Conservation (phyloP, 2,888 invertebrate species). For the Xestoiulus laeticollis region DNA sequence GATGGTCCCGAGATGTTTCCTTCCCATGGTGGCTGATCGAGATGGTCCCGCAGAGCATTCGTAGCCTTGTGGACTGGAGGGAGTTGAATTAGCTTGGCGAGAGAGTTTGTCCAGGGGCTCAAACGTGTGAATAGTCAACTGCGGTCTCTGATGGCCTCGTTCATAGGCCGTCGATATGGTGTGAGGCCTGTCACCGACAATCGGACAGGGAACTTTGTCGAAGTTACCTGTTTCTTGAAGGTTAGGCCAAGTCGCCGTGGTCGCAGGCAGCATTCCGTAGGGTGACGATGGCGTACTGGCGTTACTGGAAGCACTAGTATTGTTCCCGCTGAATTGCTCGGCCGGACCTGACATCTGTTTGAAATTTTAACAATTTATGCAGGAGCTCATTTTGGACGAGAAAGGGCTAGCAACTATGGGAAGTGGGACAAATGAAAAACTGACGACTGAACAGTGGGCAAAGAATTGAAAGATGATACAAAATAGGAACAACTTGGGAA, state of each 20-base stretch:
- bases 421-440: neutral
- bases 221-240: slow-evolving; percentile 78
- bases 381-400: slow-evolving; percentile 2
- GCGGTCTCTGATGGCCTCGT: slow-evolving; percentile 83
- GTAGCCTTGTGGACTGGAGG: slow-evolving; percentile 53
- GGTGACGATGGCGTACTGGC: slow-evolving; percentile 68
- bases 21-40: slow-evolving; percentile 30
- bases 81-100: slow-evolving; percentile 51
- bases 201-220: slow-evolving; percentile 75
- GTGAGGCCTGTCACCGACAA: slow-evolving; percentile 83
- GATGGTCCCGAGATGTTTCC: neutral
- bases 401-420: neutral
- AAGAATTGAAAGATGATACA: neutral
- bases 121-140: slow-evolving; percentile 87
- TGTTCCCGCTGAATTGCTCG: slow-evolving; percentile 59
- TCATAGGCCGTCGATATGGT: slow-evolving; percentile 95
- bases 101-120: slow-evolving; percentile 73
- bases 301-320: slow-evolving; percentile 60
- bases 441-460: neutral
- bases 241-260: slow-evolving; percentile 82
- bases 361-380: slow-evolving; percentile 12
- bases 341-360: slow-evolving; percentile 50
- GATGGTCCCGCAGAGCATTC: neutral
- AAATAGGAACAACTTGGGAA: neutral
- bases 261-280: slow-evolving; percentile 62